These are phyloP conservation scores for Schrankia costaestrigalis DNA, from an alignment of 2,888 invertebrate species.

Conservation along the genomic window DNA sequence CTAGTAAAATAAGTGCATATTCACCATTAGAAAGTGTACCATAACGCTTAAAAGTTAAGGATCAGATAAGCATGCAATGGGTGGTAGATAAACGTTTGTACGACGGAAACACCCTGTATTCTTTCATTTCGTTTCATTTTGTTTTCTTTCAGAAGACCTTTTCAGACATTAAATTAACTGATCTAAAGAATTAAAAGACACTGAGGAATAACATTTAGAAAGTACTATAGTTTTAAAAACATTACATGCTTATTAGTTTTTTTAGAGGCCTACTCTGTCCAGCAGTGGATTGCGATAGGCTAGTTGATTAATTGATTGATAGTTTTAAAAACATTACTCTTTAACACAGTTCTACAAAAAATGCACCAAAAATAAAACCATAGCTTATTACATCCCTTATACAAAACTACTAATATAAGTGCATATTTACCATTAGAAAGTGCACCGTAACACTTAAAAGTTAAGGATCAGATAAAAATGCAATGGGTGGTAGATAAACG, in stretches of 20 bases:
- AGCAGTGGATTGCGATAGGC: background rate
- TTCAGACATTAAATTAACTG: no score
- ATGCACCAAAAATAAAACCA: no score
- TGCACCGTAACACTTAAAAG: constrained; percentile 4
- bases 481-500: constrained; percentile 9
- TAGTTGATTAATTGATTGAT: no score
- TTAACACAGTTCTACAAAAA: no score
- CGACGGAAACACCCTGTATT: constrained; percentile 32
- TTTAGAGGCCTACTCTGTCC: no score
- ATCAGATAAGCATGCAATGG: constrained; percentile 16
- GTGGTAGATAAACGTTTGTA: constrained; percentile 6
- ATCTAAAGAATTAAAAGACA: no score
- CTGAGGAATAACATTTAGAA: no score
- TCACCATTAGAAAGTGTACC: constrained; percentile 7
- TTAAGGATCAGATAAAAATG: constrained; percentile 14
- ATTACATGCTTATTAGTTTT: no score
- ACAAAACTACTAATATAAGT: background rate
- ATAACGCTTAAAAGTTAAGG: constrained; percentile 5
- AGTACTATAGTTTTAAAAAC: no score
- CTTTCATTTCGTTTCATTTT: no score
- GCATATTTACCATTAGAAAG: constrained; percentile 6
- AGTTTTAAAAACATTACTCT: no score
- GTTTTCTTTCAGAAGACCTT: no score
- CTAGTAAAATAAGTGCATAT: background rate
- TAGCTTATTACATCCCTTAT: background rate